Evolutionary conservation across 2,888 invertebrate species (phyloP).

Genomic region (Himalopsyche japonica): DNA sequence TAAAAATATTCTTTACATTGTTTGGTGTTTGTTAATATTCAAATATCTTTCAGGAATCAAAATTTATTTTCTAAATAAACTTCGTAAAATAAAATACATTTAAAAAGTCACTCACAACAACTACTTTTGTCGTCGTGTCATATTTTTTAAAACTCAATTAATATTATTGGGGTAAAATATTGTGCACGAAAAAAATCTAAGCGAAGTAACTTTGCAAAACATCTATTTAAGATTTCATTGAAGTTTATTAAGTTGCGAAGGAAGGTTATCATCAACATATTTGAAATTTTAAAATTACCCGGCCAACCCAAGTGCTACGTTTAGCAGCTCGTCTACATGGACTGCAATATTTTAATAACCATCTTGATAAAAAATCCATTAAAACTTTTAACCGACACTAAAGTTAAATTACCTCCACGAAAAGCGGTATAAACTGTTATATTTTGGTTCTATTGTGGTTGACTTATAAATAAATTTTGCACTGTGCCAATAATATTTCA

Average conservation of each 20-base stretch:
- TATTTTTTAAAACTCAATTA: too few relatives aligned
- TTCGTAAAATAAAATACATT: too few relatives aligned
- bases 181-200: too few relatives aligned
- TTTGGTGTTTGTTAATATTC: too few relatives aligned
- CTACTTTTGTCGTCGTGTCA: too few relatives aligned
- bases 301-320: slow-evolving; percentile 9
- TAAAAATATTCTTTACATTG: too few relatives aligned
- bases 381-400: slow-evolving; percentile 40
- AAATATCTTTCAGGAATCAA: too few relatives aligned
- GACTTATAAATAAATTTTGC: not conserved
- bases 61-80: too few relatives aligned
- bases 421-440: slow-evolving; percentile 32
- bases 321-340: slow-evolving; percentile 28
- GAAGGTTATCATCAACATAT: not conserved
- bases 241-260: not conserved
- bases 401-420: slow-evolving; percentile 40
- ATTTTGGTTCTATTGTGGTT: slow-evolving; percentile 16
- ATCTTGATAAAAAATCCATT: slow-evolving; percentile 42
- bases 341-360: slow-evolving; percentile 40
- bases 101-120: too few relatives aligned
- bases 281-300: not conserved
- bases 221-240: not conserved
- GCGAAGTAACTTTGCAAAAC: not conserved
- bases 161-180: too few relatives aligned
- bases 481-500: not conserved